Conservation (phyloP, 2,113 vertebrate genomes). For the Gopherus evgoodei region DNA sequence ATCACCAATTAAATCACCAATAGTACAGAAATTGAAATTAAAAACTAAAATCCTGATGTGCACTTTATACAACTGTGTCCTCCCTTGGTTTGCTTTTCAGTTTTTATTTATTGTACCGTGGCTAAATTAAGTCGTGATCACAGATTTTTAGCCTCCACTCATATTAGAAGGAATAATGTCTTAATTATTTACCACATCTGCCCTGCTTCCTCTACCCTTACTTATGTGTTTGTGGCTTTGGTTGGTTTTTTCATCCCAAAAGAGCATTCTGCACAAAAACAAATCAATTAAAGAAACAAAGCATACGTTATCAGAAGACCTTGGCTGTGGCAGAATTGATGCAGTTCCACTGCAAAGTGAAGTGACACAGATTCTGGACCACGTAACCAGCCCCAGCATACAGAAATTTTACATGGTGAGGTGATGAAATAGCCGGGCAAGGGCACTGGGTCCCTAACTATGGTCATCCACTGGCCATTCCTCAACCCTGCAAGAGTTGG, state of each 20-base stretch:
- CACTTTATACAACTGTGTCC: background rate
- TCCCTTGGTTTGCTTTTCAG: background rate
- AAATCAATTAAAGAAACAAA: no score
- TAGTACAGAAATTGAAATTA: background rate
- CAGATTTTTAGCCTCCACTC: slow-evolving; percentile 1
- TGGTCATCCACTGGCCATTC: background rate
- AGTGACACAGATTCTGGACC: background rate
- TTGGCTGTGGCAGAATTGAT: no score
- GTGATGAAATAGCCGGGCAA: background rate
- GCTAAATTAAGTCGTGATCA: background rate
- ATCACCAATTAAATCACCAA: background rate
- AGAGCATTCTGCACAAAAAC: no score
- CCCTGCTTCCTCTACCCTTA: background rate
- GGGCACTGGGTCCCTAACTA: background rate
- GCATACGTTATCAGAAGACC: no score
- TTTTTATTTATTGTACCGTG: background rate
- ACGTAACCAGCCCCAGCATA: background rate
- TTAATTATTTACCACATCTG: background rate
- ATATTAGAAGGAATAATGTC: background rate
- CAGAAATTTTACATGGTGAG: background rate
- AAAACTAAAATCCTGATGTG: background rate
- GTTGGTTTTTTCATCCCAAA: no score
- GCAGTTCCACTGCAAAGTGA: background rate
- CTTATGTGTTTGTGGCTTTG: background rate
- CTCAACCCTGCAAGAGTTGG: background rate